phyloP scores from a whole-genome alignment of 2,888 invertebrate genomes.

The Phytoseiulus persimilis region DNA sequence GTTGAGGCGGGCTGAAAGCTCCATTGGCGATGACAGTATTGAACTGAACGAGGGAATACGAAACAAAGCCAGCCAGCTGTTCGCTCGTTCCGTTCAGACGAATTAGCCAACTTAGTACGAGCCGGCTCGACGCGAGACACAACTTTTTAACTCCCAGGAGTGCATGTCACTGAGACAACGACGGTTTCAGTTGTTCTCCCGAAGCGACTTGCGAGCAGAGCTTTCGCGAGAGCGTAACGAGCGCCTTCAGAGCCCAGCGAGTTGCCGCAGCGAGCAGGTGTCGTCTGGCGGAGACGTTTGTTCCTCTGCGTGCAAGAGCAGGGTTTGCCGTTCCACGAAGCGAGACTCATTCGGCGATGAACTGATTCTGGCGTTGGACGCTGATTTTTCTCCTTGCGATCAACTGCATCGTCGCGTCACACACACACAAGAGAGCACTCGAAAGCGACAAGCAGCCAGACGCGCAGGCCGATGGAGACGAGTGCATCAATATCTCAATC shows the following conservation, averaged over 20 bases:
- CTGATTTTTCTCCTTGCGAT: neutral
- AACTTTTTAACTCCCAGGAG: slow-evolving; percentile 5
- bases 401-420: neutral
- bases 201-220: neutral
- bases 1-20: neutral
- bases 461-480: neutral
- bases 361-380: neutral
- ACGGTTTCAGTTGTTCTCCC: neutral
- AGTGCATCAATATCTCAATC: neutral
- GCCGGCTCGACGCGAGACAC: neutral
- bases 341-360: neutral
- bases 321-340: no score
- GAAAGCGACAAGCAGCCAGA: neutral
- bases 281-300: neutral
- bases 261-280: no score
- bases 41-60: slow-evolving; percentile 5
- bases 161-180: neutral
- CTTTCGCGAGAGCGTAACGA: neutral
- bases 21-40: neutral
- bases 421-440: neutral
- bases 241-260: neutral
- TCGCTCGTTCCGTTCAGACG: slow-evolving; percentile 5
- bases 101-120: neutral
- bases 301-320: neutral
- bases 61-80: neutral